Evolutionary conservation across 2,113 vertebrate genomes (phyloP), one percentile per base, ranked within the genome.

Genomic region (Petroica traversi): DNA sequence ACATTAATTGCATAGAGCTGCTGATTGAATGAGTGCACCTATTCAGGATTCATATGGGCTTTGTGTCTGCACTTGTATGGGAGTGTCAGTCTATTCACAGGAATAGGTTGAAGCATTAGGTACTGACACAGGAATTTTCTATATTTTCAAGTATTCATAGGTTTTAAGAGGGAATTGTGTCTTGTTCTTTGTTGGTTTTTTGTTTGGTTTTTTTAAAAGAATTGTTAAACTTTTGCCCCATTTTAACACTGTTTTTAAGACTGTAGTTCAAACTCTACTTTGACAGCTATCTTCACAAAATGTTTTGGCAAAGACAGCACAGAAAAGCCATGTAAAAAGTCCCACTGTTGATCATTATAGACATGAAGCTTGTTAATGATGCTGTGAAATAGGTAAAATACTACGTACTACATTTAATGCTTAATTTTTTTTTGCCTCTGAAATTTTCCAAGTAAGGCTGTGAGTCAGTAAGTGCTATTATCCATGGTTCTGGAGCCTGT

Each of bases 371-470:
- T 79, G 31, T 67, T 76, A 68, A 79, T 68, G 72, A 67, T 93
- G 46, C 75, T 90, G 59, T 62, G 82, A 73, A 90, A 80, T 73
- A 95, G 63, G 71, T 80, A 83, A 86, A 88, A 91, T 69, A 92
- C 28, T 76, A 19, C 54, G 54, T 94, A n/a, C n/a, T n/a, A n/a
- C n/a, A n/a, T n/a, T n/a, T n/a, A 88, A 85, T 49, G 48, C 63
- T 85, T 91, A 68, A 66, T 93, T 93, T 88, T 67, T 54, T 96
- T 95, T 62, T 8, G 8, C 25, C n/a, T 40, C 41, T 73, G 67
- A n/a, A 14, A 78, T 85, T 87, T 93, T 82, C 68, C 62, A 31
- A 23, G 71, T 58, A 58, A 78, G 2, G 0, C 79, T 84, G 25
- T n/a, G 49, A 84, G 76, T 93, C 81, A 88, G 31, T 81, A 84